Base-by-base conservation (phyloP, 2,888 invertebrate genomes). In the Caradrina clavipalpis region DNA sequence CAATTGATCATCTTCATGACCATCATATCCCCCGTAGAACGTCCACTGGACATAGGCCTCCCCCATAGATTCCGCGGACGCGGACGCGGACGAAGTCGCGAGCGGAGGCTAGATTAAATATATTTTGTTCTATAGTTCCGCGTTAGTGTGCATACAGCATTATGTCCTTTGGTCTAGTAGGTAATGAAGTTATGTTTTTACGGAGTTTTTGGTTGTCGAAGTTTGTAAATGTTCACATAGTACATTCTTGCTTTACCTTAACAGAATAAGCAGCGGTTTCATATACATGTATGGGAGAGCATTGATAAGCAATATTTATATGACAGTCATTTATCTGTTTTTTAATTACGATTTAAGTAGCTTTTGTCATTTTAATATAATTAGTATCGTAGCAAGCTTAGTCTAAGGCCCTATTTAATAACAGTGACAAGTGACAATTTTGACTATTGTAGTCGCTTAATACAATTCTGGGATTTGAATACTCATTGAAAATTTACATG, bases 121-220 rank as follows among this genome's bases (percentile, higher is more conserved):
- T 6, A 58, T 22, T 45, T 17, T 22, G n/a, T 22, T n/a, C 35
- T 7, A 8, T 53, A 2, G n/a, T 47, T 42, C 17, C 2, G 1
- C 35, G n/a, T n/a, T 7, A 39, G 21, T 63, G 31, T 74, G 55
- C 2, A 19, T 49, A 45, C 22, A 35, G 50, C 74, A 50, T 74
- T 73, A 69, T 64, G 35, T n/a, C 26, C 19, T 17, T 62, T 51
- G 10, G 53, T 49, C 31, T 69, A 64, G 64, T 45, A 61, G 56
- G 53, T 26, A 73, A 69, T 79, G 59, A 78, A 65, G 49, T 62
- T 62, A 35, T 55, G 35, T 56, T 65, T 65, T 76, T 60, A 63
- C 15, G 26, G 45, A 56, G 61, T 59, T 78, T 56, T 65, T 61
- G 42, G 47, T 13, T 58, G 26, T 13, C 31, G 13, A 22, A 15